These are phyloP conservation scores for Deroplatys truncata DNA, from an alignment of 2,888 invertebrate species.

Conservation along the genomic window DNA sequence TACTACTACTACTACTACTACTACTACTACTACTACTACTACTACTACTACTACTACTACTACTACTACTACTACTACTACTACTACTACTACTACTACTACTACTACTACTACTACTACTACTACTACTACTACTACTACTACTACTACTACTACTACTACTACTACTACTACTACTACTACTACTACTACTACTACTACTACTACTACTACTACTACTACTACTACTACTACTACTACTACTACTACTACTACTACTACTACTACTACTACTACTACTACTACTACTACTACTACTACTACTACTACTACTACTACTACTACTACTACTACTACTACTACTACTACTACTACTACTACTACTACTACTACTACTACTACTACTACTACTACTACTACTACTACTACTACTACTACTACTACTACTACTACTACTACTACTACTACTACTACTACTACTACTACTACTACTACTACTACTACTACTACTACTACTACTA, in stretches of 20 bases:
- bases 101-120: slow-evolving; percentile 6
- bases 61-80: slow-evolving; percentile 6
- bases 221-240: slow-evolving; percentile 6
- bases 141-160: slow-evolving; percentile 6
- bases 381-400: slow-evolving; percentile 6
- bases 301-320: slow-evolving; percentile 6
- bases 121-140: slow-evolving; percentile 6
- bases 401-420: background rate
- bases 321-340: slow-evolving; percentile 6
- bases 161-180: slow-evolving; percentile 6
- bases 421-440: background rate
- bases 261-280: slow-evolving; percentile 6
- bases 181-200: slow-evolving; percentile 6
- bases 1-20: slow-evolving; percentile 6
- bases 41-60: slow-evolving; percentile 6
- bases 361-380: slow-evolving; percentile 6
- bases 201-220: slow-evolving; percentile 6
- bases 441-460: background rate
- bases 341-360: slow-evolving; percentile 6
- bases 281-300: slow-evolving; percentile 6
- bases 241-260: slow-evolving; percentile 6
- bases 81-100: slow-evolving; percentile 6
- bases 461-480: slow-evolving; percentile 6
- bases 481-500: slow-evolving; percentile 6
- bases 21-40: slow-evolving; percentile 6